Percentiles rank a stretch among this genome's conserved stretches.
phyloP scores from a whole-genome alignment of 2,888 invertebrate species.

The Cephus sareptanus region DNA sequence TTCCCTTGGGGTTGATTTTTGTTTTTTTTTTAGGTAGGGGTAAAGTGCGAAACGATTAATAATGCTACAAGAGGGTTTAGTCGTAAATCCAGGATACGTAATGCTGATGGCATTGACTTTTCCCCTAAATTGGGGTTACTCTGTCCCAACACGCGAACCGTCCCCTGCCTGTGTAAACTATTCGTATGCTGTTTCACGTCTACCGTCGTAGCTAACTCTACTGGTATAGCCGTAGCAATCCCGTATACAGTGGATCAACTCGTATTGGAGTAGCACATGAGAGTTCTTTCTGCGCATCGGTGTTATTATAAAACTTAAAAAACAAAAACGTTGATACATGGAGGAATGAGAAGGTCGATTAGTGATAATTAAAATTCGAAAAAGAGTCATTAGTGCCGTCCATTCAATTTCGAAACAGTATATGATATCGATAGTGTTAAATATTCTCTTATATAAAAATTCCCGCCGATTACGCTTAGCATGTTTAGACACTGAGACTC shows the following conservation, averaged over 20 bases:
- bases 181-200: neutral
- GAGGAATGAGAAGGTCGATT: neutral
- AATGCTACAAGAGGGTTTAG: neutral
- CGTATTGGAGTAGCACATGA: neutral
- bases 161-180: conserved; percentile 1
- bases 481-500: neutral
- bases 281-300: neutral
- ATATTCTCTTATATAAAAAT: neutral
- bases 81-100: conserved; percentile 35
- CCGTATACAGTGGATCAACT: neutral
- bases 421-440: no score
- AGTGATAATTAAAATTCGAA: neutral
- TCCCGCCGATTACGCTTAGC: neutral
- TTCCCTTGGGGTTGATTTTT: neutral
- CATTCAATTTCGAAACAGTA: neutral
- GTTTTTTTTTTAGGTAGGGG: neutral
- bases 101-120: conserved; percentile 35
- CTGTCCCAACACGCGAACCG: conserved; percentile 31
- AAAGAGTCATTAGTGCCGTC: neutral
- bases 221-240: neutral
- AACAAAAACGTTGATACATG: neutral
- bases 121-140: conserved; percentile 28
- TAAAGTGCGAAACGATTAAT: neutral
- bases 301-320: neutral
- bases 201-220: neutral